Evolutionary conservation across 2,888 invertebrate species (phyloP).

Genomic region (Epinotia demarniana): DNA sequence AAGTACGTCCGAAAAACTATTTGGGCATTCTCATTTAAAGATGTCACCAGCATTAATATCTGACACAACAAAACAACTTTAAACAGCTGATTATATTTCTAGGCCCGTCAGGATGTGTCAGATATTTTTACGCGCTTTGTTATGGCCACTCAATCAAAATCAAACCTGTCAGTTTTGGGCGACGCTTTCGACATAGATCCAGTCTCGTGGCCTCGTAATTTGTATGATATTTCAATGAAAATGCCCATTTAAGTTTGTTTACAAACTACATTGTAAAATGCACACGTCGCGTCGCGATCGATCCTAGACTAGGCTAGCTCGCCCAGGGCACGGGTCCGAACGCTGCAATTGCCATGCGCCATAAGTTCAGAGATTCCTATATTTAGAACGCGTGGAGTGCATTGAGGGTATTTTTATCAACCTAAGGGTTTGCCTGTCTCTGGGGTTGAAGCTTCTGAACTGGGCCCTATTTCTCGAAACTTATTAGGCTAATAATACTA

Average conservation of each 20-base stretch:
- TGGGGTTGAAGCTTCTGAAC: background rate
- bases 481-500: too few relatives aligned
- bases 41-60: background rate
- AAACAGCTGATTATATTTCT: too few relatives aligned
- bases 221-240: background rate
- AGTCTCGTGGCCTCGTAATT: too few relatives aligned
- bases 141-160: too few relatives aligned
- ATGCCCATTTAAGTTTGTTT: conserved; percentile 1
- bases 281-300: conserved; percentile 17
- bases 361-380: conserved; percentile 23
- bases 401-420: background rate
- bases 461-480: too few relatives aligned
- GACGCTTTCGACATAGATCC: too few relatives aligned
- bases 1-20: background rate
- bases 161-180: too few relatives aligned
- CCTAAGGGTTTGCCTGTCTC: background rate
- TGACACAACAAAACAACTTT: too few relatives aligned
- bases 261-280: conserved; percentile 1
- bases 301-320: conserved; percentile 32
- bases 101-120: too few relatives aligned
- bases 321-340: conserved; percentile 14
- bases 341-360: conserved; percentile 38
- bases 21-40: background rate
- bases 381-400: conserved; percentile 11
- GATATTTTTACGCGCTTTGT: too few relatives aligned